phyloP scores from a whole-genome alignment of 2,113 vertebrate species.

The Pipra filicauda region DNA sequence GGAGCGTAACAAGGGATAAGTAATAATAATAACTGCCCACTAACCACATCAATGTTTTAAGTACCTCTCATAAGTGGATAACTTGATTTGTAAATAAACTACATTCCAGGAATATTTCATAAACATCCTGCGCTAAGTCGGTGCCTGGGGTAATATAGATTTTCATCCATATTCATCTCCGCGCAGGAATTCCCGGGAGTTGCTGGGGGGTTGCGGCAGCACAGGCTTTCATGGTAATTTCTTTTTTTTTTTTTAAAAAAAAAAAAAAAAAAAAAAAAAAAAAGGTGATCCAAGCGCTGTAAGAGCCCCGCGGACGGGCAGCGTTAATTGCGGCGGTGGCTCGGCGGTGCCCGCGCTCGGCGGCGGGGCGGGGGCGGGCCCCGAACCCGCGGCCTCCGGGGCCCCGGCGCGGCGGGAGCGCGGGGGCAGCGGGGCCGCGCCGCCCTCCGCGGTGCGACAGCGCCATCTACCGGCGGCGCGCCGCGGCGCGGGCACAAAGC shows the following conservation, averaged over 20 bases:
- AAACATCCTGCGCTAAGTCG: constrained; percentile 50
- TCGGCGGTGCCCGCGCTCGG: too few relatives aligned
- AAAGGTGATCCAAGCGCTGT: background rate
- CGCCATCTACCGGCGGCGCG: constrained; percentile 66
- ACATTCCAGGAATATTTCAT: constrained; percentile 49
- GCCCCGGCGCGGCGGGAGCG: too few relatives aligned
- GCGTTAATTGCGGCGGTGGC: background rate
- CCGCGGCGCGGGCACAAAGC: background rate
- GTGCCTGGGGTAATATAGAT: constrained; percentile 58
- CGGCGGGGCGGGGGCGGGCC: background rate
- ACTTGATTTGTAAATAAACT: constrained; percentile 49
- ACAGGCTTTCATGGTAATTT: background rate
- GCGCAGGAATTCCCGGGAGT: constrained; percentile 19
- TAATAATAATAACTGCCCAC: constrained; percentile 44
- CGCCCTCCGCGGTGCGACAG: constrained; percentile 61
- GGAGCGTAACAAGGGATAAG: constrained; percentile 28
- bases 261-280: too few relatives aligned
- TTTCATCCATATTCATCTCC: constrained; percentile 64
- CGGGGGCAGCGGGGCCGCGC: background rate
- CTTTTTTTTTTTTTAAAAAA: background rate
- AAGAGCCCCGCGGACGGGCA: background rate
- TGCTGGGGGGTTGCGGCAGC: background rate
- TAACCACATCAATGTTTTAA: constrained; percentile 17
- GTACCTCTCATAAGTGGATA: background rate
- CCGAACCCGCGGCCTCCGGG: background rate